These are phyloP conservation scores for Calliopsis andreniformis DNA, from an alignment of 1,140 invertebrate species.

Conservation along the genomic window DNA sequence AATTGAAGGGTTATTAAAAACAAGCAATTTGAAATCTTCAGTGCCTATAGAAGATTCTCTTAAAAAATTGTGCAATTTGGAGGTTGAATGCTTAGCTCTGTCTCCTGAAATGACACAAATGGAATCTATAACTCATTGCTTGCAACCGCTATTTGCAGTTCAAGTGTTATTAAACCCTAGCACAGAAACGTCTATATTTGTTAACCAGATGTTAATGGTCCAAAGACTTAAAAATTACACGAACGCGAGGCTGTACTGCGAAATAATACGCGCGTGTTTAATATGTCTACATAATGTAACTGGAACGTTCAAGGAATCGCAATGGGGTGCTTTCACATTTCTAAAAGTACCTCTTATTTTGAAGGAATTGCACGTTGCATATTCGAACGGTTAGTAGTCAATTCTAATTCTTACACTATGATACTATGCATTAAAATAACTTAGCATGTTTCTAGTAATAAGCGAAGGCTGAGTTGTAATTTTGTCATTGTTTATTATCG, in stretches of 20 bases:
- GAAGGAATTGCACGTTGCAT: slow-evolving; percentile 85
- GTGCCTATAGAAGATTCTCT: slow-evolving; percentile 84
- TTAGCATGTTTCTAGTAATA: no score
- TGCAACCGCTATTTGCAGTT: slow-evolving; percentile 88
- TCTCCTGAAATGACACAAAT: slow-evolving; percentile 81
- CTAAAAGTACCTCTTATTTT: slow-evolving; percentile 93
- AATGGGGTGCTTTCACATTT: slow-evolving; percentile 97
- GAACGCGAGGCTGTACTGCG: slow-evolving; percentile 89
- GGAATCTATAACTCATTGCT: slow-evolving; percentile 87
- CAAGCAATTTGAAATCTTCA: slow-evolving; percentile 83
- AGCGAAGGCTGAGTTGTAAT: no score
- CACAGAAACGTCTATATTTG: slow-evolving; percentile 88
- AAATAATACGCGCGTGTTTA: slow-evolving; percentile 93
- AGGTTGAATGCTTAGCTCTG: slow-evolving; percentile 83
- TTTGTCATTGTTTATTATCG: neutral
- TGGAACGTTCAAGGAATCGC: slow-evolving; percentile 89
- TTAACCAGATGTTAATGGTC: slow-evolving; percentile 91
- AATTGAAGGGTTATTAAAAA: slow-evolving; percentile 84
- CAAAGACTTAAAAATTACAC: slow-evolving; percentile 90
- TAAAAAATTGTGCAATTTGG: slow-evolving; percentile 84
- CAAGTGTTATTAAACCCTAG: slow-evolving; percentile 89
- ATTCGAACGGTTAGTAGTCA: slow-evolving; percentile 71
- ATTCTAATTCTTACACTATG: neutral
- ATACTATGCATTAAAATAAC: no score
- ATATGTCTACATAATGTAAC: slow-evolving; percentile 92